Base-by-base conservation (phyloP, 2,113 vertebrate genomes). In the Semnopithecus entellus region DNA sequence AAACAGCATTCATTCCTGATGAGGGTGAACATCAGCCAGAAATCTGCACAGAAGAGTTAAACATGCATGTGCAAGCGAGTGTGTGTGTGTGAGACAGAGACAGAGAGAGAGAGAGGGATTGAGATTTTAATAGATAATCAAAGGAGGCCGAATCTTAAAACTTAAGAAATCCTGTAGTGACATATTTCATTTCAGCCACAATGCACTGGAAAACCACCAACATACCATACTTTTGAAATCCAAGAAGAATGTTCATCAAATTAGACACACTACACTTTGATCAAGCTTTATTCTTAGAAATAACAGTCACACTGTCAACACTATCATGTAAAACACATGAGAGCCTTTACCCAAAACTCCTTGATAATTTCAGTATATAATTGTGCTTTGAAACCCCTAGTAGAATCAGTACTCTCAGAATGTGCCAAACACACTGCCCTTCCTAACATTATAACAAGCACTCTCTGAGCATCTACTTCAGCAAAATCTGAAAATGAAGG, bases 351-450 rank as follows among this genome's bases (percentile, higher is more conserved):
- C 66, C 59, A 85, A 88, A 90, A 22, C 20, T 70, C 70, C 81
- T 61, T 16, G 66, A 38, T 90, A 82, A 97, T 86, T 96, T 96
- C 87, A 88, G 78, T 88, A 88, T 25, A 50, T 4, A 94, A 83
- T 0, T 82, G 25, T 75, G 32, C 88, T 94, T 55, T 73, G 48
- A 86, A 95, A 96, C n/a, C 45, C 55, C 76, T 27, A 32, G 40
- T 25, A 95, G 55, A 88, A 89, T 93, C 30, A 95, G 59, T 52
- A 92, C 66, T 95, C 90, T 73, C 82, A 79, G 23, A 88, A 55
- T 11, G 35, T 43, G 59, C 85, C 82, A 79, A 72, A 68, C 45
- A 87, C 13, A 9, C n/a, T 40, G 64, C 35, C 75, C 66, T 86
- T 90, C 75, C 14, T 82, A 82, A 70, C 23, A 4, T 45, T 64